These are phyloP conservation scores for Esox niger DNA, from an alignment of 2,113 vertebrate species.

Conservation along the genomic window DNA sequence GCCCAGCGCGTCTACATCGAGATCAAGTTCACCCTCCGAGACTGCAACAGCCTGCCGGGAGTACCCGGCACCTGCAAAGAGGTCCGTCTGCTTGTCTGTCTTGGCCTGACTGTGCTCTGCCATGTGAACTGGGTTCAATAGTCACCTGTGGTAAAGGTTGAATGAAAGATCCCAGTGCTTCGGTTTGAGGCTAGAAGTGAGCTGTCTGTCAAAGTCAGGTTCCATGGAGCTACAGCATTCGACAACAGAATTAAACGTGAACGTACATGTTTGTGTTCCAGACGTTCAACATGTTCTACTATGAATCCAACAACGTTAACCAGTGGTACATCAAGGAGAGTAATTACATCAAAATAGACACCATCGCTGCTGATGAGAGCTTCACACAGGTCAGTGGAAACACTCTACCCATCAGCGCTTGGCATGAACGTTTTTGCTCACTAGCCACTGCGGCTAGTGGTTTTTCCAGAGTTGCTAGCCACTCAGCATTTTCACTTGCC, in stretches of 20 bases:
- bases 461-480: too few species aligned
- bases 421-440: too few species aligned
- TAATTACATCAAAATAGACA: constrained; percentile 81
- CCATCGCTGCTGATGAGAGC: constrained; percentile 82
- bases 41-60: constrained; percentile 81
- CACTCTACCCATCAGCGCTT: too few species aligned
- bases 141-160: too few species aligned
- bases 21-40: constrained; percentile 82
- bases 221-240: too few species aligned
- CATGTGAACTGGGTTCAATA: too few species aligned
- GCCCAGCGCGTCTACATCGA: constrained; percentile 81
- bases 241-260: too few species aligned
- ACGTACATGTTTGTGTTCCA: constrained; percentile 21
- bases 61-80: constrained; percentile 83
- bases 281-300: constrained; percentile 86
- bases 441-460: too few species aligned
- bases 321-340: constrained; percentile 81
- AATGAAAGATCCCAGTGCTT: too few species aligned
- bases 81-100: constrained; percentile 42
- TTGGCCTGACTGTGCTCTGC: too few species aligned
- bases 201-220: background rate
- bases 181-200: background rate
- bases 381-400: constrained; percentile 72
- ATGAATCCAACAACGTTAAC: constrained; percentile 78
- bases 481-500: too few species aligned